These are phyloP conservation scores for Acanthoscelides obtectus DNA, from an alignment of 2,888 invertebrate genomes.

Conservation along the genomic window DNA sequence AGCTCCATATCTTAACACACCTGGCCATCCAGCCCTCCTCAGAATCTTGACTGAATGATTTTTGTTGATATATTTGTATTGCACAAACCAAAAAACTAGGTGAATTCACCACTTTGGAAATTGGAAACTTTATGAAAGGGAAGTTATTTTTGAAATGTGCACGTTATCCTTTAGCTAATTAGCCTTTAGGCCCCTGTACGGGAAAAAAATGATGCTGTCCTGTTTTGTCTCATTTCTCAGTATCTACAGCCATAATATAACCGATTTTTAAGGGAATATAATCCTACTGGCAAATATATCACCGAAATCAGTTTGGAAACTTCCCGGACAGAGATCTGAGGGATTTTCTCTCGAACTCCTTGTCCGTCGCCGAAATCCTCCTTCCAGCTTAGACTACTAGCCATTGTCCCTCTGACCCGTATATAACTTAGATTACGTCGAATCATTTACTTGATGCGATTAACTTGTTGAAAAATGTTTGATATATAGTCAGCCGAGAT, in stretches of 20 bases:
- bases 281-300: background rate
- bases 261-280: background rate
- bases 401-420: slow-evolving; percentile 14
- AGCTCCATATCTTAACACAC: too few relatives aligned
- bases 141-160: too few relatives aligned
- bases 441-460: slow-evolving; percentile 48
- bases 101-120: too few relatives aligned
- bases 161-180: too few relatives aligned
- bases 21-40: too few relatives aligned
- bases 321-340: background rate
- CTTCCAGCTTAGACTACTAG: background rate
- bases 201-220: too few relatives aligned
- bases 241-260: background rate
- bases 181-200: too few relatives aligned
- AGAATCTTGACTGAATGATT: too few relatives aligned
- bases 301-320: background rate
- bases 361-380: background rate
- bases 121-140: too few relatives aligned
- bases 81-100: too few relatives aligned
- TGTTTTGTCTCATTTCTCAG: too few relatives aligned
- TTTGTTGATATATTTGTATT: too few relatives aligned
- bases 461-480: slow-evolving; percentile 46
- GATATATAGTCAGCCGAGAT: slow-evolving; percentile 29
- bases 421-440: slow-evolving; percentile 40
- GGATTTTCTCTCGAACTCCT: background rate